phyloP scores from a whole-genome alignment of 2,888 invertebrate species.

The Caenorhabditis sulstoni region DNA sequence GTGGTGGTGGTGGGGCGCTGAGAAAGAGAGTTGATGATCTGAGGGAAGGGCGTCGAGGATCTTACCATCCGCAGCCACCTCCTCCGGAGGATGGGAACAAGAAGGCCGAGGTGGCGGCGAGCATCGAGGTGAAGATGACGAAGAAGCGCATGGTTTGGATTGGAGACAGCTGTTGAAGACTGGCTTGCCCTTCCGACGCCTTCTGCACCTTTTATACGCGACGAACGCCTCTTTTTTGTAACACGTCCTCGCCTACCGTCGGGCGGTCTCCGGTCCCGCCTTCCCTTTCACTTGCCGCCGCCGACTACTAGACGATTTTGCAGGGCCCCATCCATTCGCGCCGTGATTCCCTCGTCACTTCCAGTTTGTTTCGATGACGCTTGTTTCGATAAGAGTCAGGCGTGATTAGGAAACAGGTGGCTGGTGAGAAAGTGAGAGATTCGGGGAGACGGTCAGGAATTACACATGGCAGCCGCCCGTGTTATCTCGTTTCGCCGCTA shows the following conservation, averaged over 20 bases:
- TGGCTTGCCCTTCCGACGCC: constrained; percentile 33
- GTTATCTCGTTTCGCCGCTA: background rate
- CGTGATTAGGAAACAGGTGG: constrained; percentile 40
- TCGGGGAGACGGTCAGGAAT: constrained; percentile 33
- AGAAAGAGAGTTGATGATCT: constrained; percentile 1
- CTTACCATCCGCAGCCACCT: constrained; percentile 60
- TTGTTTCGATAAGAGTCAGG: constrained; percentile 25
- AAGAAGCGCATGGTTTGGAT: constrained; percentile 50
- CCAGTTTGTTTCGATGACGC: constrained; percentile 54
- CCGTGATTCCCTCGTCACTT: constrained; percentile 28
- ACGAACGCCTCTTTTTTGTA: constrained; percentile 25
- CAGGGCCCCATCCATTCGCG: no score
- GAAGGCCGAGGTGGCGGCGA: constrained; percentile 59
- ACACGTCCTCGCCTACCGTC: constrained; percentile 9
- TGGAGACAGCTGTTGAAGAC: constrained; percentile 32
- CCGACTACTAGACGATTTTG: constrained; percentile 39
- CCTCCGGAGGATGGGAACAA: constrained; percentile 61
- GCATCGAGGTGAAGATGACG: constrained; percentile 52
- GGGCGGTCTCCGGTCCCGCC: constrained; percentile 23
- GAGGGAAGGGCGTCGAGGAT: background rate
- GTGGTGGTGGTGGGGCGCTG: constrained; percentile 65
- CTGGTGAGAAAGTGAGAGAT: constrained; percentile 7
- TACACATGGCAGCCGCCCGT: constrained; percentile 22
- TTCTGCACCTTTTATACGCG: constrained; percentile 28
- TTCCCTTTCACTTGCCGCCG: constrained; percentile 17